Evolutionary conservation across 2,888 invertebrate genomes (phyloP), one percentile per base, ranked within the genome.

Genomic region (Heliothis peltigera): DNA sequence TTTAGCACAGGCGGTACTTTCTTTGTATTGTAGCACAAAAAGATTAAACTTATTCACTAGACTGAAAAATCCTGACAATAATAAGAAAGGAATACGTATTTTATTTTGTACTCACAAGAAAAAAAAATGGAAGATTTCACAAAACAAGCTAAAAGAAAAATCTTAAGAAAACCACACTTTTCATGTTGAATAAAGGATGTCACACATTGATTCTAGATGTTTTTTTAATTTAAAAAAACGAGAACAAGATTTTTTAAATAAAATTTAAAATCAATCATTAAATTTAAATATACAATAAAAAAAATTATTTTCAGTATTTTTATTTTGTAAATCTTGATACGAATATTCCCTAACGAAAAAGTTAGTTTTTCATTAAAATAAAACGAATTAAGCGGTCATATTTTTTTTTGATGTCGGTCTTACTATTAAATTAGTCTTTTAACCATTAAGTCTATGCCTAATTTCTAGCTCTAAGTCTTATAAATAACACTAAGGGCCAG

Each of bases 131-230:
- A 57, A 46, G 43, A 55, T 67, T 32, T 19, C 28, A 43, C 48
- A 72, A 51, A 65, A 67, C 67, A 35, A 61, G 66, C 17, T 43
- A 17, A 61, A 57, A 19, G 21, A 54, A 71, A 51, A 71, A 71
- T 71, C 48, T 32, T 56, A 64, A 59, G 43, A 58, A 60, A 62
- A 63, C 44, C 59, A 43, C 56, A 67, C 67, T 57, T 61, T 57
- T 72, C 62, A 53, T 46, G 53, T 43, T n/a, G 8, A 21, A 8
- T 44, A 3, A 70, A 52, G 56, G 42, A 19, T 71, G 60, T 32
- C 60, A 42, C 18, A 17, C 2, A 51, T 22, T 43, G 51, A 51
- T 48, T 10, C 19, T 15, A 56, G 17, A 49, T 39, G n/a, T 39
- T 4, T 25, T 25, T 25, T 25, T 25, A 3, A 25, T 25, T 25